A percentile compares a stretch with the other conserved stretches of the same genome.
Conservation (phyloP, 2,888 invertebrate genomes). For the Drosophila hamatofila region DNA sequence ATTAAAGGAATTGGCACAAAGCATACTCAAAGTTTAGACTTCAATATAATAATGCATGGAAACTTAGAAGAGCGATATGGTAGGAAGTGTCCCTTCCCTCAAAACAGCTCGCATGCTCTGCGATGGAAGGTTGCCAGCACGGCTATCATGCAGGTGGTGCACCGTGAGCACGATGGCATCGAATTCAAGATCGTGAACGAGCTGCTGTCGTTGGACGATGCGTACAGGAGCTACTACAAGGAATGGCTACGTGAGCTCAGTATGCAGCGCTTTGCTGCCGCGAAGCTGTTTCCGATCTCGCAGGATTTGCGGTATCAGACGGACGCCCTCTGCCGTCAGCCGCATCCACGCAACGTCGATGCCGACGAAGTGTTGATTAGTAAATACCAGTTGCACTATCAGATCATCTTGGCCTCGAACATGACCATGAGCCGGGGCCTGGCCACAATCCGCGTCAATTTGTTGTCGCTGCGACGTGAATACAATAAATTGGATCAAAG, state of each 20-base stretch:
- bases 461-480: constrained; percentile 57
- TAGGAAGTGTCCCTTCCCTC: background rate
- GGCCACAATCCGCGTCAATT: constrained; percentile 42
- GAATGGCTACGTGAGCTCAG: constrained; percentile 58
- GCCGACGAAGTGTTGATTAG: constrained; percentile 61
- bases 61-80: background rate
- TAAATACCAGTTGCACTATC: constrained; percentile 65
- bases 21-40: background rate
- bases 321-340: constrained; percentile 51
- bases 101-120: background rate
- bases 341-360: constrained; percentile 49
- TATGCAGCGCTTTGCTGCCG: constrained; percentile 65
- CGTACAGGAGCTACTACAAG: constrained; percentile 50
- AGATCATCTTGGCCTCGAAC: constrained; percentile 62
- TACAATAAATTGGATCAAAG: constrained; percentile 55
- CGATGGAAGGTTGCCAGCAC: background rate
- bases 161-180: constrained; percentile 4
- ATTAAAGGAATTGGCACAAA: background rate
- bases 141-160: background rate
- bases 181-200: constrained; percentile 37
- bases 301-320: constrained; percentile 56
- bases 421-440: constrained; percentile 39
- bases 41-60: background rate
- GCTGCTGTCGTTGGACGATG: constrained; percentile 65
- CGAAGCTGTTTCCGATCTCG: constrained; percentile 66